phyloP scores from a whole-genome alignment of 2,113 vertebrate genomes.

The Hoplias malabaricus region DNA sequence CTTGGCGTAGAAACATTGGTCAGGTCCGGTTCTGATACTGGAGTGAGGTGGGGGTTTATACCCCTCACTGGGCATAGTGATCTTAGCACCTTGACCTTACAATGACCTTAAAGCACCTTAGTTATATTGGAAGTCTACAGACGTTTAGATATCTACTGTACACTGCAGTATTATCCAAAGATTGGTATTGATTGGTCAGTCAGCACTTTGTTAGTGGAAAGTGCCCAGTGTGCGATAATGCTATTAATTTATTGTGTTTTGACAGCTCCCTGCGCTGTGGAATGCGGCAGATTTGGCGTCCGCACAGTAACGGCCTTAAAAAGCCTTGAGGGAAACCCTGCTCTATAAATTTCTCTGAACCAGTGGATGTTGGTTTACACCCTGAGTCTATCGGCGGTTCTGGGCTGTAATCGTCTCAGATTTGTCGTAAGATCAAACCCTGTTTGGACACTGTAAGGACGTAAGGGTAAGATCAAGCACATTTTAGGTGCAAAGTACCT shows the following conservation, averaged over 20 bases:
- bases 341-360: background rate
- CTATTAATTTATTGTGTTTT: conserved; percentile 15
- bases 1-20: too few relatives aligned
- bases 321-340: conserved; percentile 15
- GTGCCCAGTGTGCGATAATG: conserved; percentile 13
- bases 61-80: too few relatives aligned
- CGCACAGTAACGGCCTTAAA: background rate
- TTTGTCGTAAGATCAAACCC: background rate
- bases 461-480: background rate
- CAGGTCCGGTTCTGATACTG: too few relatives aligned
- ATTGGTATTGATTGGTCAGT: background rate
- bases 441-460: background rate
- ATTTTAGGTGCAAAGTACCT: too few relatives aligned
- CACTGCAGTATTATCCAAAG: background rate
- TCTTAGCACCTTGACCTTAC: too few relatives aligned
- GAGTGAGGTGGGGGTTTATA: too few relatives aligned
- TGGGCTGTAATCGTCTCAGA: background rate
- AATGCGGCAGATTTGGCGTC: conserved; percentile 2
- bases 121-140: too few relatives aligned
- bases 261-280: background rate
- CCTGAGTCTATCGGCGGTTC: background rate
- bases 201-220: conserved; percentile 11
- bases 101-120: too few relatives aligned
- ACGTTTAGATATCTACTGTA: too few relatives aligned
- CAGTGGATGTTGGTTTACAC: background rate